A percentile compares a stretch with the other conserved stretches of the same genome.
phyloP scores from a whole-genome alignment of 2,113 vertebrate species.

The Sminthopsis crassicaudata region DNA sequence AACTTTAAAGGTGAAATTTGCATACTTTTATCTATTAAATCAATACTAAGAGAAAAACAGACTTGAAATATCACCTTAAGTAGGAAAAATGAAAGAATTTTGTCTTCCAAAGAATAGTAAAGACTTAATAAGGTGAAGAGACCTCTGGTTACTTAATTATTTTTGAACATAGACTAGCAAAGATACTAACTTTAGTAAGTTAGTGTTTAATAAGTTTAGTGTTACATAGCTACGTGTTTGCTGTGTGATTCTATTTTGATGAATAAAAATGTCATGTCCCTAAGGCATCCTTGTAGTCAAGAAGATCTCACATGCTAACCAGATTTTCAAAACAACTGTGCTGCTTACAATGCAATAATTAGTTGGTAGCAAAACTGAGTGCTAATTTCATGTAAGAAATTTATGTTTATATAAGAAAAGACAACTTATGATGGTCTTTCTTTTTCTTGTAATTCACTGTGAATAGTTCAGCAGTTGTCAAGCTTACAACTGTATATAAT shows the following conservation, averaged over 20 bases:
- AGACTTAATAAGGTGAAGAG: constrained; percentile 34
- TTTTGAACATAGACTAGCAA: constrained; percentile 39
- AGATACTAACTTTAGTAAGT: constrained; percentile 4
- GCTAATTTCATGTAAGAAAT: not conserved
- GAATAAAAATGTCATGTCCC: constrained; percentile 25
- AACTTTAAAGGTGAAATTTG: not conserved
- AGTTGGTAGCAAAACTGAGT: not conserved
- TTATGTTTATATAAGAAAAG: not conserved
- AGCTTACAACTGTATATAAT: not conserved
- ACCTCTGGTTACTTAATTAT: constrained; percentile 43
- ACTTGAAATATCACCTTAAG: not conserved
- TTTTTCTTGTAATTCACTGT: not conserved
- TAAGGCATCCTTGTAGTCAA: not conserved
- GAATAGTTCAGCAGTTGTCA: not conserved
- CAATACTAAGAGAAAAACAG: constrained; percentile 29
- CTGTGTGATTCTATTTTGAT: constrained; percentile 50
- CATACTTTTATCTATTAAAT: not conserved
- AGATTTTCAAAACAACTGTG: not conserved
- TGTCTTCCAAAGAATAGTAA: constrained; percentile 29
- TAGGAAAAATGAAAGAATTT: constrained; percentile 40
- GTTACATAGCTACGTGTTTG: constrained; percentile 11
- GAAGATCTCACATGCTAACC: not conserved
- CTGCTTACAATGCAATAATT: not conserved
- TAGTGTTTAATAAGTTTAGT: not conserved
- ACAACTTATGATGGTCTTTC: not conserved